Conservation (phyloP, 2,113 vertebrate species). For the Fulmarus glacialis region DNA sequence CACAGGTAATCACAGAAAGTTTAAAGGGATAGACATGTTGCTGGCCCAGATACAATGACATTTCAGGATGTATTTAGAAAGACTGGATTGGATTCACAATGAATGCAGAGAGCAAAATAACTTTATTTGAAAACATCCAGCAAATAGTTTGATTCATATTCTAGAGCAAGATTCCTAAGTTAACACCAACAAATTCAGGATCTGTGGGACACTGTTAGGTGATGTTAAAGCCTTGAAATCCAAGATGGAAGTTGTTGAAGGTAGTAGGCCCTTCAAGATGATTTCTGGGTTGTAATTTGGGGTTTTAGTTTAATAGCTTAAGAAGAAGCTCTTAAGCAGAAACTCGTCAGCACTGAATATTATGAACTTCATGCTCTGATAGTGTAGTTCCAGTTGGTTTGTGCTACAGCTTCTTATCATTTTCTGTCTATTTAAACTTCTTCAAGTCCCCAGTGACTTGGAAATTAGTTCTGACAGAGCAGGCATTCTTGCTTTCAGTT, state of each 20-base stretch:
- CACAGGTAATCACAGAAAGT: background rate
- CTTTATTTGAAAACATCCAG: background rate
- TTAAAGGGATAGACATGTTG: background rate
- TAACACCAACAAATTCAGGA: background rate
- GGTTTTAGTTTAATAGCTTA: background rate
- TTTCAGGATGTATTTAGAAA: background rate
- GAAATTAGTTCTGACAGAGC: constrained; percentile 10
- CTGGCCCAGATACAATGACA: background rate
- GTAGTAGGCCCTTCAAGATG: background rate
- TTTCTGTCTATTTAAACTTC: background rate
- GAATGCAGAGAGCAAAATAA: background rate
- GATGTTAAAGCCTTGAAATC: background rate
- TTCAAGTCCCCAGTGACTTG: background rate
- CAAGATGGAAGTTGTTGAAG: background rate
- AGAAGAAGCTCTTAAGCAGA: background rate
- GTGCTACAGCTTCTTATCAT: background rate
- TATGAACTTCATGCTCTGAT: background rate
- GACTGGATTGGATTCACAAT: background rate
- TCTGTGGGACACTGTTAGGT: background rate
- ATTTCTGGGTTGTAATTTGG: background rate
- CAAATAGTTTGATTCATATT: background rate
- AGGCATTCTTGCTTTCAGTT: background rate
- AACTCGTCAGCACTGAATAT: background rate
- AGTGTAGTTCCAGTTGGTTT: background rate
- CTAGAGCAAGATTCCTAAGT: background rate